Conservation (phyloP, 2,113 vertebrate species). For the Actenoides lindsayi region DNA sequence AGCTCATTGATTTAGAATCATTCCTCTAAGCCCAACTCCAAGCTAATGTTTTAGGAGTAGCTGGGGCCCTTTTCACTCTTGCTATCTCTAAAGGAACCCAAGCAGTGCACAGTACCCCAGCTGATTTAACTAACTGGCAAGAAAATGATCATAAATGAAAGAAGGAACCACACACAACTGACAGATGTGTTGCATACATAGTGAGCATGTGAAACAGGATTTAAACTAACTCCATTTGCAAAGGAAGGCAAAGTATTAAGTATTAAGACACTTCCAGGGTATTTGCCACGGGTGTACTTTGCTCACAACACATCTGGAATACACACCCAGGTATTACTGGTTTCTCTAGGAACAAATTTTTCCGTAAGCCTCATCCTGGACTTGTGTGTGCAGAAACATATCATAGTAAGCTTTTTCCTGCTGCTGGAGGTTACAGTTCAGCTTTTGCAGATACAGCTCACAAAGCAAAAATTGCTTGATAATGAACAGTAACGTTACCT, state of each 20-base stretch:
- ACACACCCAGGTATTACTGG: background rate
- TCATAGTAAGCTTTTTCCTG: background rate
- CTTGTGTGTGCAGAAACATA: background rate
- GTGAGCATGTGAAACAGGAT: background rate
- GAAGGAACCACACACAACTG: background rate
- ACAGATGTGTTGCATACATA: background rate
- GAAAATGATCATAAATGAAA: background rate
- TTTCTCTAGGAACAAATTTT: background rate
- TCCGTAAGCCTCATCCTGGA: background rate
- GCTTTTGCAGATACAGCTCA: background rate
- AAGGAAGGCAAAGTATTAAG: background rate
- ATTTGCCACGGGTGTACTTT: background rate
- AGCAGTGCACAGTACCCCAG: background rate
- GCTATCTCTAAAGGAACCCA: background rate
- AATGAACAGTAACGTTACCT: constrained; percentile 75
- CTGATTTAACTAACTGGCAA: background rate
- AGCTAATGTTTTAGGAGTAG: background rate
- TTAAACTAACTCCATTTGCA: background rate
- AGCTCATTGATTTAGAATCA: background rate
- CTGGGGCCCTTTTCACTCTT: background rate
- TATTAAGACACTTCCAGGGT: background rate
- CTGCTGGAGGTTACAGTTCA: background rate
- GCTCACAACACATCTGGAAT: background rate
- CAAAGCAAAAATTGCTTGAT: background rate
- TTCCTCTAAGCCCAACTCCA: background rate